These are phyloP conservation scores for Thalassoma bifasciatum DNA, from an alignment of 2,113 vertebrate genomes.

Conservation along the genomic window DNA sequence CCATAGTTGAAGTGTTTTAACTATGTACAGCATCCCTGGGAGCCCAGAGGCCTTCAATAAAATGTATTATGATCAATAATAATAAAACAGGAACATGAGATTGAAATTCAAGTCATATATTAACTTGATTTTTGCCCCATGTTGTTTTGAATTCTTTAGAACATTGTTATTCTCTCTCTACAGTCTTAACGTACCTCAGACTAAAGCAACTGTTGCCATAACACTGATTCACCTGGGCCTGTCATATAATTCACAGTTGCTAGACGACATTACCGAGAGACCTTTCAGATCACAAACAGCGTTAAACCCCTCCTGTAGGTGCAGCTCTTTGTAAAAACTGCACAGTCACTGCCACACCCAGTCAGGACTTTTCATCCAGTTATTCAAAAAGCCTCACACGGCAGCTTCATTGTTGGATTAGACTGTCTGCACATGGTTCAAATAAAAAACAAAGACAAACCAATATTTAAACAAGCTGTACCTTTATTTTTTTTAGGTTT, in stretches of 20 bases:
- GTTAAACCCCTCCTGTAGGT: neutral
- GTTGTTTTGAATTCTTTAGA: too few species aligned
- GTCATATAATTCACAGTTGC: neutral
- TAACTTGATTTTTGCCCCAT: too few species aligned
- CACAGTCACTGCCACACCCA: neutral
- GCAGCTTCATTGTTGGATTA: neutral
- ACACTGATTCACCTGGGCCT: neutral
- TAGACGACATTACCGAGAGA: neutral
- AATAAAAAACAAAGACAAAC: neutral
- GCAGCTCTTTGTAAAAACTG: neutral
- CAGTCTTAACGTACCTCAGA: too few species aligned
- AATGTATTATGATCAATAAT: too few species aligned
- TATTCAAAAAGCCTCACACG: neutral
- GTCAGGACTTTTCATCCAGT: neutral
- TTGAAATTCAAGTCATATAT: too few species aligned
- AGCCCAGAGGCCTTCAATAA: too few species aligned
- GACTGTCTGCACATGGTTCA: neutral
- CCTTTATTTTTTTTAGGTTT: conserved; percentile 61
- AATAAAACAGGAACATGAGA: too few species aligned
- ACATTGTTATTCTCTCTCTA: too few species aligned
- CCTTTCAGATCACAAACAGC: too few species aligned
- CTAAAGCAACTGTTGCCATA: neutral
- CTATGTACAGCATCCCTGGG: too few species aligned
- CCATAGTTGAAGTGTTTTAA: too few species aligned
- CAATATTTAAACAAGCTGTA: conserved; percentile 11